Evolutionary conservation across 2,797 vertebrate species (phyloP), one percentile per base, ranked within the genome.

Genomic region (Catostomus latipinnis): DNA sequence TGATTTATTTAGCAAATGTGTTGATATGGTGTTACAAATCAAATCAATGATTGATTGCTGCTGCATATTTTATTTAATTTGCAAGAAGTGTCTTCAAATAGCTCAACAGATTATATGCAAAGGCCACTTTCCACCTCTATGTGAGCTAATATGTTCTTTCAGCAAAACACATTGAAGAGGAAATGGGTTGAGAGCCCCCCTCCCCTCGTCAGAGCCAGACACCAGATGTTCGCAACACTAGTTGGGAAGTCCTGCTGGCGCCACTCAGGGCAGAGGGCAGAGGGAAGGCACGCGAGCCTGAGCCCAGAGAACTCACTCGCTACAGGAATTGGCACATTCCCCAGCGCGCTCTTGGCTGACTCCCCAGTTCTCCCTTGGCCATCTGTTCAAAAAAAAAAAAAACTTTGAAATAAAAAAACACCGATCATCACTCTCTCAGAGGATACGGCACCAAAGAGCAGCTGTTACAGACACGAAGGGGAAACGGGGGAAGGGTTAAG

Each of bases 201-300:
- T 13, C 66, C 48, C 60, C 86, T 92, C 92, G 91, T 93, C 95
- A 95, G 94, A 91, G 93, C 91, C 96, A 98, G 97, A 98, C 97
- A 96, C 96, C 96, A 99, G 97, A 98, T 98, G 97, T 98, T 98
- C 95, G 87, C 94, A 95, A 94, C 94, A 91, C 94, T 94, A 94
- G 93, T 93, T 95, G 95, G 96, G 97, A 97, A 98, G 96, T 97
- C 94, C 95, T 96, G 95, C 96, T 98, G 97, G 97, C 97, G 97
- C 97, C 97, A 98, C 94, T 95, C 92, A 95, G 97, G 97, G 97
- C 97, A 98, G 96, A 98, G 97, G 97, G 97, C 97, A 98, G 94
- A 88, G 92, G 93, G 96, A 96, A 97, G 96, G 96, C 97, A 98
- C 96, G 96, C 96, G 95, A 97, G 95, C 93, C 94, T 94, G 95